These are phyloP conservation scores for Catocala fraxini DNA, from an alignment of 2,888 invertebrate genomes.

Conservation along the genomic window DNA sequence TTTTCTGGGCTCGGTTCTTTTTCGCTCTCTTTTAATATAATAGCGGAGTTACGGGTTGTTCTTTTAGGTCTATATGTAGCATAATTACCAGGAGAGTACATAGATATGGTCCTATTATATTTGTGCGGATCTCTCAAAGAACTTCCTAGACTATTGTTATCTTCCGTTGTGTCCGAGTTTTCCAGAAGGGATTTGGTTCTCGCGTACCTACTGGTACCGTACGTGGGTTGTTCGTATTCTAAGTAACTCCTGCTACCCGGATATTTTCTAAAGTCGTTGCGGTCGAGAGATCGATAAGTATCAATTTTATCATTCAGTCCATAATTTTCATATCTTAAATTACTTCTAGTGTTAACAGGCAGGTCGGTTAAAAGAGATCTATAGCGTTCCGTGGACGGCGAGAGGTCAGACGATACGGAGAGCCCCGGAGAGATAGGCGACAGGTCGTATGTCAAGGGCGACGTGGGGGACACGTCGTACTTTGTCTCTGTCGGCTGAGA, in stretches of 20 bases:
- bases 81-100: constrained; percentile 84
- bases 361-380: constrained; percentile 75
- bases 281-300: constrained; percentile 82
- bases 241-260: constrained; percentile 75
- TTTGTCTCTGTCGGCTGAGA: constrained; percentile 69
- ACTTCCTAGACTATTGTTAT: constrained; percentile 64
- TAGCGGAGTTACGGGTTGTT: constrained; percentile 83
- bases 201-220: constrained; percentile 76
- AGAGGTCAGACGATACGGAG: constrained; percentile 75
- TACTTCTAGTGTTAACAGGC: constrained; percentile 69
- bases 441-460: constrained; percentile 74
- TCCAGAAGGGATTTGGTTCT: constrained; percentile 83
- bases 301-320: constrained; percentile 80
- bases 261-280: constrained; percentile 81
- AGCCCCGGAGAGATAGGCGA: constrained; percentile 80
- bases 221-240: constrained; percentile 80
- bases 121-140: constrained; percentile 75
- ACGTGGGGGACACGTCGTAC: constrained; percentile 76
- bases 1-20: constrained; percentile 85
- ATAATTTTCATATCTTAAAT: constrained; percentile 74
- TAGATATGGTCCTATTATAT: constrained; percentile 81
- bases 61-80: constrained; percentile 84
- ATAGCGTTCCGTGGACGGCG: constrained; percentile 81
- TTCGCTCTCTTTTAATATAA: constrained; percentile 83
- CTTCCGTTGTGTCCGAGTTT: constrained; percentile 72